A percentile compares a stretch with the other conserved stretches of the same genome.
Evolutionary conservation across 2,888 invertebrate species (phyloP).

Genomic region (Lumbricus terrestris): DNA sequence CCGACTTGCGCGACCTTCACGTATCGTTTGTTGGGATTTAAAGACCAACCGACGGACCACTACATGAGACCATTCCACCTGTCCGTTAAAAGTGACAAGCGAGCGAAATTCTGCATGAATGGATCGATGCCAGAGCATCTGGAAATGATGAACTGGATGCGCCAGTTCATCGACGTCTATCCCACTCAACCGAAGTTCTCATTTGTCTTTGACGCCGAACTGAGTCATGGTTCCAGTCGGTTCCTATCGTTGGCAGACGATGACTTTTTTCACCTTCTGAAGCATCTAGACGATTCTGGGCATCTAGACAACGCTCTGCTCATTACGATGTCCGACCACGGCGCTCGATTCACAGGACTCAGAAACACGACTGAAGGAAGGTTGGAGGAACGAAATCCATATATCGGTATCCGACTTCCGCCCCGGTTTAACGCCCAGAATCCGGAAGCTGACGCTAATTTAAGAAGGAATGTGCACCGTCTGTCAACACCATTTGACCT

Average conservation of each 20-base stretch:
- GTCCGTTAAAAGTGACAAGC: slow-evolving; percentile 19
- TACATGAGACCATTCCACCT: slow-evolving; percentile 75
- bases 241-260: slow-evolving; percentile 75
- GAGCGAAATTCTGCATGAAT: slow-evolving; percentile 69
- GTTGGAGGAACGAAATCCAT: slow-evolving; percentile 84
- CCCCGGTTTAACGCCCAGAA: slow-evolving; percentile 58
- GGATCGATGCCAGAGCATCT: slow-evolving; percentile 67
- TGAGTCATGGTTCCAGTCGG: slow-evolving; percentile 83
- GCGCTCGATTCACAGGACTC: slow-evolving; percentile 71
- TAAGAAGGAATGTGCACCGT: slow-evolving; percentile 67
- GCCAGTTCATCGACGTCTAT: slow-evolving; percentile 67
- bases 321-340: slow-evolving; percentile 90
- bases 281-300: slow-evolving; percentile 64
- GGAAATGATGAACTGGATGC: slow-evolving; percentile 58
- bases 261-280: slow-evolving; percentile 67
- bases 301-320: slow-evolving; percentile 77
- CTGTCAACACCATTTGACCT: slow-evolving; percentile 87
- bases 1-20: slow-evolving; percentile 83
- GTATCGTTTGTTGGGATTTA: slow-evolving; percentile 83
- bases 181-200: slow-evolving; percentile 70
- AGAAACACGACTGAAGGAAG: slow-evolving; percentile 86
- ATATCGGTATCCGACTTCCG: slow-evolving; percentile 79
- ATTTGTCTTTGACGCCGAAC: slow-evolving; percentile 84
- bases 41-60: slow-evolving; percentile 80
- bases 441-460: slow-evolving; percentile 66